Base-by-base conservation (phyloP, 1,140 invertebrate species). In the Holcopasites calliopsidis region DNA sequence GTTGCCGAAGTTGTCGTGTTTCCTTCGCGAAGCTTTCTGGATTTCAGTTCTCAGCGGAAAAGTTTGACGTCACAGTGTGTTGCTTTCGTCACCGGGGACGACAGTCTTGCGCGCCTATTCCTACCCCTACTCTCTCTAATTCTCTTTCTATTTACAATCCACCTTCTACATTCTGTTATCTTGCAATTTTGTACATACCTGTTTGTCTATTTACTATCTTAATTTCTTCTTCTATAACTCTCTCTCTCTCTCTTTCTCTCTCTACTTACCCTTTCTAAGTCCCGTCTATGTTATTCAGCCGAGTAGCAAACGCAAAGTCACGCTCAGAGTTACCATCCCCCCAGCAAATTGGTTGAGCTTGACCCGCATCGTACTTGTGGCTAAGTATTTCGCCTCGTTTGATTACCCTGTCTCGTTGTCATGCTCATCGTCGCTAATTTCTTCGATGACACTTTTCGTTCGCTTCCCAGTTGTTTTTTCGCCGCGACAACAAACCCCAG, bases 1-100 rank as follows among this genome's bases (percentile, higher is more conserved):
- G 77, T 83, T 83, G 82, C 82, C 77, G 80, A 79, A 71, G 80
- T 72, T 83, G 82, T 76, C 80, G 72, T 83, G 72, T 82, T 83
- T 76, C 77, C 75, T 82, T 82, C 69, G 68, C 62, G 81, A 81
- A 82, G 75, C 75, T 82, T 82, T 77, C 80, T 81, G 80, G 80
- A 79, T 83, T 83, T 79, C 77, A 77, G 54, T 83, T 77, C 40
- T 68, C 66, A 61, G 49, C 66, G 61, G 54, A 40, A 62, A 21
- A 71, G 16, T 50, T 76, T 74, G 31, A 74, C 33, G 69, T 33
- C 40, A 71, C 68, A 69, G 76, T 71, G 80, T 78, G 80, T 80
- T 85, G 85, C 80, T 87, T 85, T 82, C 77, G 84, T 87, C 83
- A 52, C 57, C 80, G 77, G 40, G 68, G 62, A 82, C 75, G 81